Base-by-base conservation (phyloP, 2,888 invertebrate species). In the Cyaniris semiargus region DNA sequence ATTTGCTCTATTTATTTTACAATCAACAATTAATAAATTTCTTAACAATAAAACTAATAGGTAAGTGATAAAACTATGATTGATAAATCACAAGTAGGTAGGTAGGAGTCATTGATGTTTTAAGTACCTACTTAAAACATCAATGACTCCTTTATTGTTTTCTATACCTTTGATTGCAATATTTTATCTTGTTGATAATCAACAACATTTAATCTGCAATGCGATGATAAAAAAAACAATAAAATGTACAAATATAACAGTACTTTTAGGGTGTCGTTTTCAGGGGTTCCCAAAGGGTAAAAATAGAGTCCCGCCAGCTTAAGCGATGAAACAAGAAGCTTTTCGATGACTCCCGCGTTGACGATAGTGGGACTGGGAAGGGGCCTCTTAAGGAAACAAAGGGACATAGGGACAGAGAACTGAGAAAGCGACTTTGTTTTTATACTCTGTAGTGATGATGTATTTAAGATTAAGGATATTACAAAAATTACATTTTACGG, bases 131-230 rank as follows among this genome's bases (percentile, higher is more conserved):
- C 58, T 58, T 58, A n/a, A 58, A 58, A 21, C 21, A 58, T 58
- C 58, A 21, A 60, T 60, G 4, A 60, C 23, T 23, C 23, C 21
- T 60, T 60, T 13, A 60, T 60, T 60, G 23, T 60, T 23, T 23
- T 60, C 21, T 58, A 23, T 60, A 21, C 13, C 60, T 60, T 60
- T 60, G 60, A 60, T 60, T 23, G 60, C 21, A n/a, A 58, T 58
- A 8, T n/a, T 60, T 60, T 60, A 60, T 60, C 60, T 21, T 60
- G 23, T 60, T 23, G 23, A 60, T 60, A 60, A 60, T 60, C 60
- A 60, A 60, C 60, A 60, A 23, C 4, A 13, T 23, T 60, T 23
- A 21, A 60, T 7, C 23, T 3, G 60, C 60, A 21, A 60, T 23
- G 23, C 18, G 15, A 60, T 60, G 13, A 13, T 60, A 60, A 60